Percentiles rank a stretch among this genome's conserved stretches.
These are phyloP conservation scores for Calyptommatus sinebrachiatus DNA, from an alignment of 2,113 vertebrate species.

Conservation along the genomic window DNA sequence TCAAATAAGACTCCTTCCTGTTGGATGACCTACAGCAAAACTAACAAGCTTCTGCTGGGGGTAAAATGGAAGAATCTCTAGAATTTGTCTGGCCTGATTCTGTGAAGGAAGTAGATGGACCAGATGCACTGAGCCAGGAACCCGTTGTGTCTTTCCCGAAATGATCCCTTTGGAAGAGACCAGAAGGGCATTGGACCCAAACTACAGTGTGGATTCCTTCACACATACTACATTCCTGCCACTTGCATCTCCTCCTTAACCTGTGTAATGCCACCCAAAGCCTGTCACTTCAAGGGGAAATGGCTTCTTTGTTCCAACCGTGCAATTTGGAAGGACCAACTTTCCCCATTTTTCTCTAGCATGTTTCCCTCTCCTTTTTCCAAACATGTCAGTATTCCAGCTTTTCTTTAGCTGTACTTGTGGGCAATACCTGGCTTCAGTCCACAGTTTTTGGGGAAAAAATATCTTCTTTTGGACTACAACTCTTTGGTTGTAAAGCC, in stretches of 20 bases:
- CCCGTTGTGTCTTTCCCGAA: background rate
- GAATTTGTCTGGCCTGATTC: background rate
- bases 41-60: too few species aligned
- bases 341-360: background rate
- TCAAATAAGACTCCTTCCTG: background rate
- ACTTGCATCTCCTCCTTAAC: background rate
- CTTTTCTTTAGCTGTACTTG: constrained; percentile 13
- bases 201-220: too few species aligned
- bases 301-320: background rate
- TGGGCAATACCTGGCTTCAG: constrained; percentile 13
- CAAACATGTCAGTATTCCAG: constrained; percentile 9
- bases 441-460: background rate
- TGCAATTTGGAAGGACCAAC: background rate
- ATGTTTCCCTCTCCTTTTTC: background rate
- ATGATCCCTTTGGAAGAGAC: background rate
- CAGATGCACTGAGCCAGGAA: too few species aligned
- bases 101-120: background rate
- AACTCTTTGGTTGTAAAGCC: too few species aligned
- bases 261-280: background rate
- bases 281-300: background rate
- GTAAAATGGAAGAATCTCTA: background rate
- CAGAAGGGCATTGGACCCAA: background rate
- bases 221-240: background rate
- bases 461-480: too few species aligned
- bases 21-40: background rate